Evolutionary conservation across 2,113 vertebrate genomes (phyloP).

Genomic region (Crotalus helleri): DNA sequence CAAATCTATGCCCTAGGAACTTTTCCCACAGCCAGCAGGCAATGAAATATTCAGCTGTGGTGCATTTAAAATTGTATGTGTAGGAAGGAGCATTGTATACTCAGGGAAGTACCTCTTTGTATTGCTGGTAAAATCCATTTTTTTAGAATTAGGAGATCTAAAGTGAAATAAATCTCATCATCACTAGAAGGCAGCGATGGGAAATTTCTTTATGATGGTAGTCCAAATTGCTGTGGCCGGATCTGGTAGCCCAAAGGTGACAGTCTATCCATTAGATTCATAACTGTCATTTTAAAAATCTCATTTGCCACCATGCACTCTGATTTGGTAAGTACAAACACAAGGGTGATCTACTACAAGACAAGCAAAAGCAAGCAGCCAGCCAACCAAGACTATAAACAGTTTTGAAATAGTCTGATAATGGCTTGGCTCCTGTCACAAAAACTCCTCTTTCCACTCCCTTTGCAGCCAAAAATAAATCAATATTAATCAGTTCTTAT

Average conservation of each 20-base stretch:
- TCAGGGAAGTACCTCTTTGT: background rate
- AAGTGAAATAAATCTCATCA: background rate
- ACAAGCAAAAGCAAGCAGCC: background rate
- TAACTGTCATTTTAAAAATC: background rate
- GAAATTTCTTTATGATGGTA: background rate
- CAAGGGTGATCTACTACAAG: background rate
- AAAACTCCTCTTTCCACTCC: background rate
- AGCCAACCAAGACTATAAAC: background rate
- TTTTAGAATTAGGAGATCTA: background rate
- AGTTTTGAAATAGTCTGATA: background rate
- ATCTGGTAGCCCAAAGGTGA: background rate
- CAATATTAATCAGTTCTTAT: conserved; percentile 8
- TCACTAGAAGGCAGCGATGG: background rate
- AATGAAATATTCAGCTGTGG: background rate
- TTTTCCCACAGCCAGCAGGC: background rate
- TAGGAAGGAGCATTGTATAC: background rate
- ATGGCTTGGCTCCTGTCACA: background rate
- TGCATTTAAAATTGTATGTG: background rate
- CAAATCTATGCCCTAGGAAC: background rate
- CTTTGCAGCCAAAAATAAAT: background rate
- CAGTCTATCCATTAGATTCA: background rate
- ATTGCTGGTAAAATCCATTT: background rate
- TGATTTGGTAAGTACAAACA: background rate
- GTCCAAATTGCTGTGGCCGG: background rate
- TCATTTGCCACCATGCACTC: background rate